Base-by-base conservation (phyloP, 2,888 invertebrate species). In the Fabriciana adippe region DNA sequence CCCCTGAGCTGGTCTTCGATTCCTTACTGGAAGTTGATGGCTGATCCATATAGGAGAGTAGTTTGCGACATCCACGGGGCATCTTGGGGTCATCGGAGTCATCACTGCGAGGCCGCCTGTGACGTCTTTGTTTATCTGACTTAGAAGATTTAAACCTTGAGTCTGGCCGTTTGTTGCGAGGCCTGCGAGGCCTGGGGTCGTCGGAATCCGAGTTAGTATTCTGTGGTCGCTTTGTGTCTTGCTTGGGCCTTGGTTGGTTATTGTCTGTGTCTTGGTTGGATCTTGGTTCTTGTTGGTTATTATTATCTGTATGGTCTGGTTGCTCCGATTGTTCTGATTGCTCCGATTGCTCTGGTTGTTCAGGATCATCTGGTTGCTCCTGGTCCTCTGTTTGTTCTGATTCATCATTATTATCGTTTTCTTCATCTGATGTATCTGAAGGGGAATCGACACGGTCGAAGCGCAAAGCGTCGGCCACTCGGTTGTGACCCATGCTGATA, bases 401-500 rank as follows among this genome's bases (percentile, higher is more conserved):
- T 54, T 68, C 68, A 31, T 31, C 60, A 18, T 69, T 68, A 6
- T 73, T 73, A 11, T 73, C 75, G 15, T 77, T 79, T 2, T 77
- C 77, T n/a, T 79, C 81, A 6, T 74, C 67, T 6, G 61, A 60
- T n/a, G 77, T 69, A 41, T 76, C 77, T n/a, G 80, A 75, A 11
- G 71, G 56, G 51, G 79, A 74, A 66, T 81, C 83, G 11, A 81
- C 72, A 45, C 82, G 76, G 70, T 82, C 86, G 77, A 87, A 85
- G 47, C 90, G 86, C 70, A 91, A 77, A 48, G 92, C 88, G 64
- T 88, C 89, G 68, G 88, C 91, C 56, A 84, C 89, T 70, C 89
- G 81, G 79, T 87, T 88, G 76, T 88, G 87, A 13, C 90, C 90
- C 90, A 90, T 90, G 76, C 85, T 88, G 53, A 92, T 85, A 73